Evolutionary conservation across 2,888 invertebrate genomes (phyloP).

Genomic region (Parochlus steinenii): DNA sequence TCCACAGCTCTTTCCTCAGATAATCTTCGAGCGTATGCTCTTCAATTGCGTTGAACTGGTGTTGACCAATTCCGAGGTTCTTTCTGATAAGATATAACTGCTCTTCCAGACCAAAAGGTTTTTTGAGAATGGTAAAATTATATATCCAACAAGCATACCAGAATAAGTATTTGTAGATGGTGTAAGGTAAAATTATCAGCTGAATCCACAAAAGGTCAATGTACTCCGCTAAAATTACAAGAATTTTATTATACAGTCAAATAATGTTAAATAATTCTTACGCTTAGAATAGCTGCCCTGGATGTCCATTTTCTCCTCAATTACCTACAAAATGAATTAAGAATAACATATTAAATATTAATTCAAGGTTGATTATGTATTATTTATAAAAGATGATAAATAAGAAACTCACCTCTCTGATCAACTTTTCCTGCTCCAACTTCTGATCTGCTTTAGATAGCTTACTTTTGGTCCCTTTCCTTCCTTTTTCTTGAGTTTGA

Average conservation of each 20-base stretch:
- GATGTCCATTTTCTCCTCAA: conserved; percentile 87
- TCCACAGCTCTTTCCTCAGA: conserved; percentile 64
- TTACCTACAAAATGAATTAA: too few species aligned
- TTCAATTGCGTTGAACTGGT: conserved; percentile 55
- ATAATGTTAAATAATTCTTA: conserved; percentile 36
- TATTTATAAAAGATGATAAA: too few species aligned
- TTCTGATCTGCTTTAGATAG: conserved; percentile 43
- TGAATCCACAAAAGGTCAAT: conserved; percentile 71
- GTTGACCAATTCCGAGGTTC: conserved; percentile 51
- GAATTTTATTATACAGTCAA: too few species aligned
- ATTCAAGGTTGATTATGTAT: too few species aligned
- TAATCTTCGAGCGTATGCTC: conserved; percentile 58
- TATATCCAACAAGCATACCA: conserved; percentile 73
- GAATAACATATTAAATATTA: too few species aligned
- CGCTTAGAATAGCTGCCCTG: conserved; percentile 86
- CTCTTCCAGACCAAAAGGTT: conserved; percentile 67
- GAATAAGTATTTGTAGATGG: conserved; percentile 44
- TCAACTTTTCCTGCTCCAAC: conserved; percentile 63
- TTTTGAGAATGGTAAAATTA: conserved; percentile 55
- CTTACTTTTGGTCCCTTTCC: conserved; percentile 35
- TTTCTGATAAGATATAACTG: conserved; percentile 71
- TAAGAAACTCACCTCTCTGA: too few species aligned
- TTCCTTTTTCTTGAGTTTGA: conserved; percentile 21
- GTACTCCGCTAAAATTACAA: too few species aligned
- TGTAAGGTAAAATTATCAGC: conserved; percentile 61